Percentiles rank a stretch among this genome's conserved stretches.
Evolutionary conservation across 2,888 invertebrate genomes (phyloP).

Genomic region (Operophtera brumata): DNA sequence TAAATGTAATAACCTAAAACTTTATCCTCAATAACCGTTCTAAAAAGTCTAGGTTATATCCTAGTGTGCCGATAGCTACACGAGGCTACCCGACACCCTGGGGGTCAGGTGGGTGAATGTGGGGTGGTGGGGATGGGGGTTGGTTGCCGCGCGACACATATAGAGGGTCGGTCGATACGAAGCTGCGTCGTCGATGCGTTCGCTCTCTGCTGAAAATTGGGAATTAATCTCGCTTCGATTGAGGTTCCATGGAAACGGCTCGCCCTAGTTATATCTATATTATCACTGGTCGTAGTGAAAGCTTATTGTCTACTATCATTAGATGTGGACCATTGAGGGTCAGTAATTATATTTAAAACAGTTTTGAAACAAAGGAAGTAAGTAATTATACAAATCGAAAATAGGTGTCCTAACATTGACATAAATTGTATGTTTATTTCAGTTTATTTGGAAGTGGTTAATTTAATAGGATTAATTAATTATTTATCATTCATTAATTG

Average conservation of each 20-base stretch:
- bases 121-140: constrained; percentile 40
- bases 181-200: constrained; percentile 61
- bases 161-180: constrained; percentile 71
- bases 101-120: constrained; percentile 39
- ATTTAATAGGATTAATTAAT: no score
- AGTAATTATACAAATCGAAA: no score
- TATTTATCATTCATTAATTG: no score
- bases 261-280: constrained; percentile 11
- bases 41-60: constrained; percentile 46
- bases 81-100: constrained; percentile 40
- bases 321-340: no score
- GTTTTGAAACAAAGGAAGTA: no score
- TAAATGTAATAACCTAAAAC: constrained; percentile 22
- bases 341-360: no score
- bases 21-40: constrained; percentile 37
- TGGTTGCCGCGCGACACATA: constrained; percentile 68
- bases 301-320: no score
- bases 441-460: no score
- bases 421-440: no score
- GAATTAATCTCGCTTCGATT: constrained; percentile 34
- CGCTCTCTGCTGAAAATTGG: constrained; percentile 34
- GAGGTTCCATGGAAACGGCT: constrained; percentile 22
- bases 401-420: no score
- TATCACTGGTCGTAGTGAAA: not conserved
- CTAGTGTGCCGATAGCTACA: constrained; percentile 51